Evolutionary conservation across 2,113 vertebrate species (phyloP), one percentile per base, ranked within the genome.

Genomic region (Sylvia atricapilla): DNA sequence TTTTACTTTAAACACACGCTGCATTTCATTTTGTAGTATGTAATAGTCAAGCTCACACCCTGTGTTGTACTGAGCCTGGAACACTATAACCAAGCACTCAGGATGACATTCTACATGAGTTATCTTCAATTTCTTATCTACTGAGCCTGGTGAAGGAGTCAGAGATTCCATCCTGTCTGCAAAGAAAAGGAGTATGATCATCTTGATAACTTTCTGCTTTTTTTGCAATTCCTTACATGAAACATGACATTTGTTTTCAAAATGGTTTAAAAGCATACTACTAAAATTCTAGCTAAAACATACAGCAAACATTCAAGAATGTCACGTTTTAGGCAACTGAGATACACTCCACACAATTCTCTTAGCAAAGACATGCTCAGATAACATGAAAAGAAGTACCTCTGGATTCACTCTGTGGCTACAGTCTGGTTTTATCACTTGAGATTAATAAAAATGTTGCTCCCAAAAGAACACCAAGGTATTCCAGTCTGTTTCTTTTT

Each of bases 1-100:
- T 82, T 95, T 95, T 8, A 89, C 96, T 97, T 99, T 99, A 58
- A 96, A 93, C 11, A 91, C 74, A 81, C 98, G 98, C 12, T 99
- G 98, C 80, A 99, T 97, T 97, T 99, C 98, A 41, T 91, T 97
- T 58, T 99, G 98, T 41, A 99, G 92, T 95, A 99, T 98, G 80
- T 97, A 98, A 89, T 99, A 99, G 94, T 99, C 99, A 93, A 98
- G 97, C 27, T 99, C 99, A 97, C 96, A 98, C 76, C 95, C 95
- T 59, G 66, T 84, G 8, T 95, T 97, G 94, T 95, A 95, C 41
- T 97, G 98, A 75, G 98, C 99, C 97, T 99, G 98, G 94, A 99
- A 99, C 87, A 98, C 97, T 87, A 99, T 97, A 70, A 99, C 90
- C 49, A 98, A 91, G 16, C 98, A 98, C 73, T 98, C 97, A 5